Base-by-base conservation (phyloP, 2,888 invertebrate species). In the Caradrina clavipalpis region DNA sequence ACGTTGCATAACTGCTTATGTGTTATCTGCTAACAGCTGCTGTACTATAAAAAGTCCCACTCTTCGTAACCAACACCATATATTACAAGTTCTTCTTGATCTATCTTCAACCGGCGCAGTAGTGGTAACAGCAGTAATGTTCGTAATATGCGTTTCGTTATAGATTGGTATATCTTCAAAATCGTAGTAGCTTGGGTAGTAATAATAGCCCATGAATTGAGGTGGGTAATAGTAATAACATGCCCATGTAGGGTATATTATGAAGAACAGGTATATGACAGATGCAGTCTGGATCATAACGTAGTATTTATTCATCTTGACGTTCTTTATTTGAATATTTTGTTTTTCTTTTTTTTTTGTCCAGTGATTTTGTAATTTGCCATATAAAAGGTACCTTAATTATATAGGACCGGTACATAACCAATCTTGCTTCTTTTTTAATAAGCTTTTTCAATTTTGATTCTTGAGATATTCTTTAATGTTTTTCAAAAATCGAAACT, bases 41-140 rank as follows among this genome's bases (percentile, higher is more conserved):
- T 93, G 92, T 1, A 92, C 88, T 11, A 90, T 82, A 77, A 91
- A 93, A 2, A 93, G 74, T 1, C 90, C 90, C 0, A 93, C 88
- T 85, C 84, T 90, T 77, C 87, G 81, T 0, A 93, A 61, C 86
- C 92, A 89, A 65, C 93, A 94, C 85, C 89, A 93, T 50, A 93
- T 90, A 59, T 87, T 86, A 69, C 92, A 92, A 0, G 77, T 70
- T 42, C 64, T 84, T 26, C 68, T 78, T 19, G 74, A 58, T 49
- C 51, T 50, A 10, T 56, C 39, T 10, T 45, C 69, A 15, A 21
- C 31, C 0, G 60, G 61, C 15, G 53, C 49, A 6, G 31, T 5
- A 5, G 53, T 51, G 1, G 60, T 1, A 0, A 19, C 1, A 3
- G 45, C 19, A 8, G 66, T 73, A 6, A 42, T 42, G 17, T 80